These are phyloP conservation scores for Morpho helenor DNA, from an alignment of 2,888 invertebrate genomes.

Conservation along the genomic window DNA sequence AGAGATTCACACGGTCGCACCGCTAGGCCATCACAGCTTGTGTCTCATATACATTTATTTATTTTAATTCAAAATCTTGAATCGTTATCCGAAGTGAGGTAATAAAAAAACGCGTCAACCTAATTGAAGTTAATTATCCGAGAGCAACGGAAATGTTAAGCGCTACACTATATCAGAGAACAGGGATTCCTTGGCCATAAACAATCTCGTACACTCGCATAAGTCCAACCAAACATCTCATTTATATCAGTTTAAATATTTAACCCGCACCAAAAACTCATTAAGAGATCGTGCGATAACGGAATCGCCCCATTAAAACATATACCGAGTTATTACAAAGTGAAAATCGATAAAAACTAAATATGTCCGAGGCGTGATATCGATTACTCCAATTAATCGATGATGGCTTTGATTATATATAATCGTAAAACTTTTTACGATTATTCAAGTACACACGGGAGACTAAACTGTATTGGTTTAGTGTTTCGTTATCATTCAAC, in stretches of 20 bases:
- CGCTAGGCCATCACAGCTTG: too few relatives aligned
- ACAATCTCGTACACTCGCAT: conserved; percentile 31
- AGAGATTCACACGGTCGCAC: too few relatives aligned
- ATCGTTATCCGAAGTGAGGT: background rate
- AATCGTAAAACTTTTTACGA: background rate
- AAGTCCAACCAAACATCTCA: conserved; percentile 45
- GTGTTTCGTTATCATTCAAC: too few relatives aligned
- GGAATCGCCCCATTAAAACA: conserved; percentile 44
- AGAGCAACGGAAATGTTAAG: conserved; percentile 16
- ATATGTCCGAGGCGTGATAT: conserved; percentile 37
- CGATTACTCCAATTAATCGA: conserved; percentile 66
- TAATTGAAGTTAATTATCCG: conserved; percentile 16
- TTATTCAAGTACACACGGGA: background rate
- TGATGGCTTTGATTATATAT: conserved; percentile 28
- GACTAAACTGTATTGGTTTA: background rate
- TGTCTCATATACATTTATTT: too few relatives aligned
- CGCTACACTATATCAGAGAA: conserved; percentile 6
- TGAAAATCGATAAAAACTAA: conserved; percentile 30
- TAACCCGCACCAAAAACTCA: conserved; percentile 49
- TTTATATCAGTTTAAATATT: conserved; percentile 49
- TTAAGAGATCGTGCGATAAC: conserved; percentile 62
- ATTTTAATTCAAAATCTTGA: background rate
- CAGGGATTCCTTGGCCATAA: conserved; percentile 15
- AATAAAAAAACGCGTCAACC: conserved; percentile 6
- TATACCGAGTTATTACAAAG: conserved; percentile 31